Percentiles rank a stretch among this genome's conserved stretches.
phyloP scores from a whole-genome alignment of 64 coral and sea anemone species.

The Anthopleura sola region DNA sequence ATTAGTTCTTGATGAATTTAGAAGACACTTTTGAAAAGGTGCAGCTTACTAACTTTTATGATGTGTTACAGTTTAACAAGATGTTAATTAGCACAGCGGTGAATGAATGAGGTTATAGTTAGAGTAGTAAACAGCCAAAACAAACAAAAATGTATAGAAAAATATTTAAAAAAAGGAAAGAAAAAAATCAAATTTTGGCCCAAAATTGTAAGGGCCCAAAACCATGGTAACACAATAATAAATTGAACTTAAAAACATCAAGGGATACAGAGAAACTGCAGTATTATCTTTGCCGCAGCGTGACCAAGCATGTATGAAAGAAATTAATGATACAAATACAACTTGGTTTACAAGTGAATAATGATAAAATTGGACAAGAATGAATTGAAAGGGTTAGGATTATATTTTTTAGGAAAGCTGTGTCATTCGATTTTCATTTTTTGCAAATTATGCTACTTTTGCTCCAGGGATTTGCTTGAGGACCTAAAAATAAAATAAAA shows the following conservation, averaged over 20 bases:
- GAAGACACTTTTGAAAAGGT: background rate
- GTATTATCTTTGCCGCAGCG: no score
- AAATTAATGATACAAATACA: no score
- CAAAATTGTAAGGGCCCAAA: background rate
- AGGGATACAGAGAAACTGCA: no score
- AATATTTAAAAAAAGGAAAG: background rate
- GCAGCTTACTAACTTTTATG: background rate
- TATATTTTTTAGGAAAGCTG: background rate
- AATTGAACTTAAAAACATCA: no score
- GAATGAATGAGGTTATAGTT: background rate
- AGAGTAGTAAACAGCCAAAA: background rate
- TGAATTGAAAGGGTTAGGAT: no score
- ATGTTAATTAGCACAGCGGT: background rate
- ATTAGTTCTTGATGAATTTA: no score
- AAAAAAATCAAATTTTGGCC: background rate
- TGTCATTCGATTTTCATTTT: background rate
- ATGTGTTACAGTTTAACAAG: background rate
- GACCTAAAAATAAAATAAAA: constrained; percentile 50
- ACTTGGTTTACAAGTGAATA: no score
- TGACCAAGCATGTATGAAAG: no score
- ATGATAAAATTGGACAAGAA: no score
- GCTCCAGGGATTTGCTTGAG: constrained; percentile 90
- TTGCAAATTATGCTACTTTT: constrained; percentile 3
- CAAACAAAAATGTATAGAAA: background rate
- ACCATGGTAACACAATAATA: no score